Evolutionary conservation across 2,113 vertebrate genomes (phyloP), one percentile per base, ranked within the genome.

Genomic region (Poecilia latipinna): DNA sequence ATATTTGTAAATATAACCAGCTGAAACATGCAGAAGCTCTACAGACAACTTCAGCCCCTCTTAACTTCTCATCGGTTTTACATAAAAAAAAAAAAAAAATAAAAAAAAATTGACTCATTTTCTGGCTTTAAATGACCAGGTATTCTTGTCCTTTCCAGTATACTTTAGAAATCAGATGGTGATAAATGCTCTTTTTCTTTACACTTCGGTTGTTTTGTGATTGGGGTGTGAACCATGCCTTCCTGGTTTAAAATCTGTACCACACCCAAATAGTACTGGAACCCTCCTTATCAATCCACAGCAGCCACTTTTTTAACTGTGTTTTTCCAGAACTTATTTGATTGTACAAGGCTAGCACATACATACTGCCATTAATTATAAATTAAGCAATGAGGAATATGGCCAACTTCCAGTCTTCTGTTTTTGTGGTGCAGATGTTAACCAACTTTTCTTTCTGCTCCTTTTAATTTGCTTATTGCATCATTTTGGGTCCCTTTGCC

Each of bases 201-300:
- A 15, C 11, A 19, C 24, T 28, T 60, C 19, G 24, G n/a, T 32
- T 35, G 44, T 51, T 61, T 68, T 33, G 62, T 62, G 32, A 5
- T 4, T 29, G 60, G 12, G n/a, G 32, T 35, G 15, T 51, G 61
- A 62, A 67, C 19, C 61, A 57, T 57, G 32, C 19, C n/a, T 57
- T 70, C 5, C 12, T 13, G 12, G 33, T n/a, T 6, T 26, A 42
- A 33, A 26, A 75, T 80, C 26, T 61, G 35, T 22, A 37, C 26
- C 60, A 67, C 85, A 75, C 81, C 81, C 72, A 77, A 26, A 65
- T 51, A 70, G 65, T 12, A 39, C 29, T 24, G 65, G n/a, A 31
- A 70, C 12, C 42, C 26, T 68, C 39, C 70, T 78, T 82, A 85
- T 86, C 75, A 69, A 28, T 29, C 39, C 32, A 69, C 78, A 67